A percentile compares a stretch with the other conserved stretches of the same genome.
Evolutionary conservation across 2,113 vertebrate species (phyloP).

Genomic region (Sarotherodon lohbergeri): DNA sequence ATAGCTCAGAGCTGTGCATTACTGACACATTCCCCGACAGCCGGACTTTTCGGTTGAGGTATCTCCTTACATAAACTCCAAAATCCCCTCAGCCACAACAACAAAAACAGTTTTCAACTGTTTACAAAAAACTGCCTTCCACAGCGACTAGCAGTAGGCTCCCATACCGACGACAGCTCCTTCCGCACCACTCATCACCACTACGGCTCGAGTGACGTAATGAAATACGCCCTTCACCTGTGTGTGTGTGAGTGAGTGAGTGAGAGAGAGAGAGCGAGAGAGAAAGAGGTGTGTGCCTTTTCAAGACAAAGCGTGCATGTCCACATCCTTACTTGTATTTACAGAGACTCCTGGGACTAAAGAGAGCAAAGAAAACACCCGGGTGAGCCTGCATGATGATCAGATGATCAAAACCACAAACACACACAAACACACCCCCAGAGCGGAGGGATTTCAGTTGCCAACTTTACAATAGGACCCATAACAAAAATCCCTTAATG

Average conservation of each 20-base stretch:
- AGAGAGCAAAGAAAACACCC: slow-evolving; percentile 24
- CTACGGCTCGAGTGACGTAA: slow-evolving; percentile 37
- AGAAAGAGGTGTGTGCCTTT: not conserved
- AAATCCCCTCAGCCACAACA: not conserved
- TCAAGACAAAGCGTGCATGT: slow-evolving; percentile 26
- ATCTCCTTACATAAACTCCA: not conserved
- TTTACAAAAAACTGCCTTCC: not conserved
- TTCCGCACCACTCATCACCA: slow-evolving; percentile 43
- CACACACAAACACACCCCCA: not conserved
- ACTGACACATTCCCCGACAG: slow-evolving; percentile 12
- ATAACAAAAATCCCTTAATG: slow-evolving; percentile 16
- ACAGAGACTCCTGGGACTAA: slow-evolving; percentile 3
- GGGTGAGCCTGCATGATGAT: slow-evolving; percentile 13
- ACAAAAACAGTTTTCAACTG: not conserved
- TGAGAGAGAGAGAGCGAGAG: not conserved
- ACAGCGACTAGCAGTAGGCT: not conserved
- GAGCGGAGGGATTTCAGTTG: not conserved
- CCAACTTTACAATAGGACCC: not conserved
- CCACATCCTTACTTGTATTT: slow-evolving; percentile 33
- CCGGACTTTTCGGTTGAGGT: not conserved
- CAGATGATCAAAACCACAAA: slow-evolving; percentile 31
- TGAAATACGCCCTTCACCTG: slow-evolving; percentile 55
- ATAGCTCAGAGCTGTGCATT: slow-evolving; percentile 9
- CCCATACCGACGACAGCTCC: slow-evolving; percentile 16
- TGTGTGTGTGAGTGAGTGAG: not conserved